Percentiles rank a stretch among this genome's conserved stretches.
Evolutionary conservation across 2,888 invertebrate genomes (phyloP).

Genomic region (Pristionchus exspectatus): DNA sequence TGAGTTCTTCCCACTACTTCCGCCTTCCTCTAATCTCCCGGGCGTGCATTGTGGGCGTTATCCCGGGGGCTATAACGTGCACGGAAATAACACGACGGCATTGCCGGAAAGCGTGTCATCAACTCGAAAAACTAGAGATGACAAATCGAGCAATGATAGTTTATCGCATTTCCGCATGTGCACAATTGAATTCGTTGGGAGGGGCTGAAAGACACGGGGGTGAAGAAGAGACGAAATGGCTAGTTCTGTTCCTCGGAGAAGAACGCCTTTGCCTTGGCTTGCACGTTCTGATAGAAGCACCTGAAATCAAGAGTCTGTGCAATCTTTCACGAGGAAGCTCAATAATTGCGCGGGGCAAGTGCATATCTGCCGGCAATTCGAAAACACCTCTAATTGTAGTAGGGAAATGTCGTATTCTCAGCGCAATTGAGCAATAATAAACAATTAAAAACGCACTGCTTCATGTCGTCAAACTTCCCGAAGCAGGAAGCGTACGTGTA

Average conservation of each 20-base stretch:
- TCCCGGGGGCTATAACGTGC: no score
- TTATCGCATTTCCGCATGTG: neutral
- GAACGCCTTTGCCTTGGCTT: neutral
- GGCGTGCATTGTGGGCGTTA: no score
- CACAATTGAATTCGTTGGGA: neutral
- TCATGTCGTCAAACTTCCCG: slow-evolving; percentile 51
- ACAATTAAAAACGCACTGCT: neutral
- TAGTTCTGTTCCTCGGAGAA: neutral
- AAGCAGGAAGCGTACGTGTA: slow-evolving; percentile 47
- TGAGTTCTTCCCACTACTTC: no score
- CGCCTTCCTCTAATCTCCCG: no score
- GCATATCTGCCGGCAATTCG: neutral
- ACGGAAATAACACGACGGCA: no score
- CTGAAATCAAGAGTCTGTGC: neutral
- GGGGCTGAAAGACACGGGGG: slow-evolving; percentile 15
- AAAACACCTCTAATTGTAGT: neutral
- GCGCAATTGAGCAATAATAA: neutral
- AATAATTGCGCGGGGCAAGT: neutral
- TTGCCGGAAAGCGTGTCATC: neutral
- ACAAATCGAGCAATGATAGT: neutral
- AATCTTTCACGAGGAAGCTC: no score
- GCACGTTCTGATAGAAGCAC: slow-evolving; percentile 3
- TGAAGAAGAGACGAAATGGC: neutral
- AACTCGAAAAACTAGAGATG: neutral
- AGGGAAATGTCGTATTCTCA: no score